A percentile compares a stretch with the other conserved stretches of the same genome.
These are phyloP conservation scores for Idaea dimidiata DNA, from an alignment of 2,888 invertebrate species.

Conservation along the genomic window DNA sequence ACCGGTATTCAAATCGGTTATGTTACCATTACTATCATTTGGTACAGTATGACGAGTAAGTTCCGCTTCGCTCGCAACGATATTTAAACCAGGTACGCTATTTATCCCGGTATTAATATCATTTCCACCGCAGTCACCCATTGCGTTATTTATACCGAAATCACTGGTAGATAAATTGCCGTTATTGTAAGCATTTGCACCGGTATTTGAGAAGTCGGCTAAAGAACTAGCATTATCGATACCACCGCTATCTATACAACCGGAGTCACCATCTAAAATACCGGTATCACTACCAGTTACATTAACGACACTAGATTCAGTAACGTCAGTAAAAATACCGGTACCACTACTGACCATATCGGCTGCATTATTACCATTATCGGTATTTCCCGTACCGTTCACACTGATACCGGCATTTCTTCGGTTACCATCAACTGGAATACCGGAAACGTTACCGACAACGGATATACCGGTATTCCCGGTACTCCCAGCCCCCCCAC, in stretches of 20 bases:
- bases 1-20: conserved; percentile 12
- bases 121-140: neutral
- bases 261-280: neutral
- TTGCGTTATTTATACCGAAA: neutral
- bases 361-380: no score
- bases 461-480: conserved; percentile 1
- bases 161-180: neutral
- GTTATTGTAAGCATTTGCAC: neutral
- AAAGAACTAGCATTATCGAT: neutral
- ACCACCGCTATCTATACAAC: neutral
- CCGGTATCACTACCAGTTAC: conserved; percentile 15
- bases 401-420: no score
- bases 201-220: neutral
- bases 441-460: conserved; percentile 15
- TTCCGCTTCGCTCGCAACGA: neutral
- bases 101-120: neutral
- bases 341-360: no score
- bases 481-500: conserved; percentile 20
- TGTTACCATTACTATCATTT: conserved; percentile 26
- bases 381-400: no score
- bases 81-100: neutral
- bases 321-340: conserved; percentile 4
- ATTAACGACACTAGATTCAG: conserved; percentile 18
- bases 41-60: neutral
- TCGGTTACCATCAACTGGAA: neutral